Base-by-base conservation (phyloP, 1,140 invertebrate genomes). In the Aphelenchoides fujianensis region DNA sequence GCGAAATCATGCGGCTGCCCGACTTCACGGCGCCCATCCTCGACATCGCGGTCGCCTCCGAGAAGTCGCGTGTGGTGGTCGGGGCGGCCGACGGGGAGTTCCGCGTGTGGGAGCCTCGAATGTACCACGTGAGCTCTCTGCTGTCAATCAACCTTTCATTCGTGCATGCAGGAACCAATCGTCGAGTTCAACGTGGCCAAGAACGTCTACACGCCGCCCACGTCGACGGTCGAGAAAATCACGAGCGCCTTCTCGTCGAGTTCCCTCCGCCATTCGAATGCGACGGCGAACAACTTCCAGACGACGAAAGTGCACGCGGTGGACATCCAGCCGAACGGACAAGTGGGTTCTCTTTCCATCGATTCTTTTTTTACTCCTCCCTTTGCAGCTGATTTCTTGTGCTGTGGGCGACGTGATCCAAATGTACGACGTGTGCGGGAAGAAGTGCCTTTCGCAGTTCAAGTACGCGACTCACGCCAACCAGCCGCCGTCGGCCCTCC, bases 171-270 rank as follows among this genome's bases (percentile, higher is more conserved):
- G 64, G 75, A 77, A 30, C 61, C 75, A 9, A 35, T 75, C 19
- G 78, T 81, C 31, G 77, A 80, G 32, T 77, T 77, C 54, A 79
- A 80, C 28, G 73, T 79, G 48, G 52, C 41, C 41, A 35, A 36
- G 28, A 37, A 31, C 12, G 16, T n/a, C 12, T 67, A 59, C 30
- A 9, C 48, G 9, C n/a, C 66, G 2, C 53, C 57, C 12, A 28
- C 7, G 12, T 16, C 63, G 35, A 54, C 63, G 0, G 35, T 66
- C 41, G 41, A 48, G 23, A 48, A 48, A 48, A 48, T 48, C 23
- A 48, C 41, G 12, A 59, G 5, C 12, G 12, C 27, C 5, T 59
- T 59, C 23, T 59, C 55, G 55, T 7, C 41, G 12, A 23, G 12
- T 16, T 48, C 41, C 23, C 41, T 59, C 34, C 55, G 19, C 55